Evolutionary conservation across 1,140 invertebrate genomes (phyloP).

Genomic region (Drosophila kanapiae): DNA sequence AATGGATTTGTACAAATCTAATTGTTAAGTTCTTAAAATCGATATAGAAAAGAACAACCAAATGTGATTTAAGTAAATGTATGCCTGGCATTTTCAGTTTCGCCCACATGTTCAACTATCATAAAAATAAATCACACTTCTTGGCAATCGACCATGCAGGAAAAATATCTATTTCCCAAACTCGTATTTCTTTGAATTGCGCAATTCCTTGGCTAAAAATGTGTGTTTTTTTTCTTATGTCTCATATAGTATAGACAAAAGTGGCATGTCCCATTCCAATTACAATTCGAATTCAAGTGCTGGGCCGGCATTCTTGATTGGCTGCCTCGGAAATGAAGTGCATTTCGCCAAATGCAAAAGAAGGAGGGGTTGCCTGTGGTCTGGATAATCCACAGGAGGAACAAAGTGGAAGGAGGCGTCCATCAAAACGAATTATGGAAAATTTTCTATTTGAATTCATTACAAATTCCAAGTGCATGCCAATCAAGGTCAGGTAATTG

Average conservation of each 20-base stretch:
- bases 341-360: conserved; percentile 4
- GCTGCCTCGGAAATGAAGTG: conserved; percentile 40
- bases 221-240: conserved; percentile 21
- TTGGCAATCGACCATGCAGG: conserved; percentile 54
- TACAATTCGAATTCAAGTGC: conserved; percentile 16
- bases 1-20: background rate
- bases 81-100: background rate
- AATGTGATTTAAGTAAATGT: background rate
- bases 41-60: background rate
- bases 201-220: conserved; percentile 50
- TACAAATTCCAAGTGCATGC: conserved; percentile 39
- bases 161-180: conserved; percentile 33
- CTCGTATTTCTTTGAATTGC: conserved; percentile 42
- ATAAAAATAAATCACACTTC: conserved; percentile 53
- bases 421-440: conserved; percentile 37
- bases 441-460: conserved; percentile 44
- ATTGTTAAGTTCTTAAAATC: background rate
- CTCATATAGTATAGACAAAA: conserved; percentile 16
- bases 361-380: background rate
- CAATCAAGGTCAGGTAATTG: conserved; percentile 36
- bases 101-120: conserved; percentile 9
- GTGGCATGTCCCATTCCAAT: conserved; percentile 17
- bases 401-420: background rate
- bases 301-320: conserved; percentile 23
- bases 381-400: background rate